phyloP scores from a whole-genome alignment of 2,113 vertebrate species.

The Tor tambroides region DNA sequence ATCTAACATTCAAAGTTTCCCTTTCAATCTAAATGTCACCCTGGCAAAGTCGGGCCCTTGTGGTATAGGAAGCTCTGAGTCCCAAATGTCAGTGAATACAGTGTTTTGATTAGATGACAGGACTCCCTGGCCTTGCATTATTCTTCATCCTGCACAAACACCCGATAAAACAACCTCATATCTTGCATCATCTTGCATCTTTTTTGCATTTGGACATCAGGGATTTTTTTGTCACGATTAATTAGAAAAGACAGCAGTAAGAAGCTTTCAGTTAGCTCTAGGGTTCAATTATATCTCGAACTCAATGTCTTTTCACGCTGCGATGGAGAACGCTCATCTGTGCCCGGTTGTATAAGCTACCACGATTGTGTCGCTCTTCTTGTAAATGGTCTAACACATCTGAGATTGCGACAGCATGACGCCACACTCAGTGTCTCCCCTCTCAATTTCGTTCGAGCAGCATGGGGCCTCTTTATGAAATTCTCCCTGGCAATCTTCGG shows the following conservation, averaged over 20 bases:
- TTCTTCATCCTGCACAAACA: conserved; percentile 40
- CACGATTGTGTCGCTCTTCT: conserved; percentile 30
- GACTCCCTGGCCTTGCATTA: conserved; percentile 47
- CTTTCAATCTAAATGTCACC: conserved; percentile 63
- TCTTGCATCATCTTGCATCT: conserved; percentile 6
- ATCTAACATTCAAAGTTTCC: conserved; percentile 62
- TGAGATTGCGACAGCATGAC: conserved; percentile 53
- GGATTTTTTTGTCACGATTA: conserved; percentile 38
- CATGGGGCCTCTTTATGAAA: conserved; percentile 59
- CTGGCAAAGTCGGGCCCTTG: conserved; percentile 57
- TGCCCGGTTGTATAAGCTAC: conserved; percentile 13
- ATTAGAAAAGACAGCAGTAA: conserved; percentile 43
- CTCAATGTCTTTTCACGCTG: conserved; percentile 45
- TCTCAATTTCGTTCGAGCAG: conserved; percentile 54
- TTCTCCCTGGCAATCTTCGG: conserved; percentile 53
- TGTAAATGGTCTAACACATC: conserved; percentile 47
- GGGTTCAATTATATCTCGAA: conserved; percentile 36
- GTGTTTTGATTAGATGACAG: conserved; percentile 59
- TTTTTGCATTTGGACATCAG: conserved; percentile 7
- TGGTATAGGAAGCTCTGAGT: conserved; percentile 49
- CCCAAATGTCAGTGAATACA: conserved; percentile 62
- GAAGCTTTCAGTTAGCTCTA: conserved; percentile 48
- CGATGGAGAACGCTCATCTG: conserved; percentile 38
- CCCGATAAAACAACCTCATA: neutral
- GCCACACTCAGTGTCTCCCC: conserved; percentile 46